Conservation (phyloP, 30 jellyfish, hydroid and myxozoan species). For the Rhopilema esculentum region DNA sequence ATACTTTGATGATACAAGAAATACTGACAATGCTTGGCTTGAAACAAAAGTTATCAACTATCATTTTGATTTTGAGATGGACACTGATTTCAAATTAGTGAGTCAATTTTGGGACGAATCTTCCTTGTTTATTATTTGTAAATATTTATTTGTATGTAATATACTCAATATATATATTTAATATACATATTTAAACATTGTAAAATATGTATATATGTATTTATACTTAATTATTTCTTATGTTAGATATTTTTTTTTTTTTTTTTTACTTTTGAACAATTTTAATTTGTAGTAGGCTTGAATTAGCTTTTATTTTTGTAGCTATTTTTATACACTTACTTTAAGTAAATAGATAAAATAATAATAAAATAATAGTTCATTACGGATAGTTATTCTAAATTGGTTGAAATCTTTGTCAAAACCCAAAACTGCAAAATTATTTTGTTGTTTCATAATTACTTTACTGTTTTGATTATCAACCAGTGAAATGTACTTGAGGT, state of each 20-base stretch:
- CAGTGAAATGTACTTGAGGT: too few species aligned
- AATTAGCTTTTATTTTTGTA: too few species aligned
- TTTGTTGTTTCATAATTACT: too few species aligned
- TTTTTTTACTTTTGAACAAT: neutral
- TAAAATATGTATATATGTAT: neutral
- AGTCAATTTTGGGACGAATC: neutral
- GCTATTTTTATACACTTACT: too few species aligned
- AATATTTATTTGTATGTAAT: neutral
- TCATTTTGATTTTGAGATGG: constrained; percentile 70
- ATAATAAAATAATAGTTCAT: too few species aligned
- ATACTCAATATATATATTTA: neutral
- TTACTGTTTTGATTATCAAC: too few species aligned
- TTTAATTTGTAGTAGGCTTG: neutral
- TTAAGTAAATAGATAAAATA: too few species aligned
- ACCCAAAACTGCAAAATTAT: too few species aligned
- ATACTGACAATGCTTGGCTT: constrained; percentile 84
- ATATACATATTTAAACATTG: neutral
- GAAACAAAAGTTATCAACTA: constrained; percentile 57
- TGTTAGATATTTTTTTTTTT: neutral
- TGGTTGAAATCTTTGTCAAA: too few species aligned
- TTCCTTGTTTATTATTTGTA: neutral
- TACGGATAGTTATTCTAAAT: too few species aligned
- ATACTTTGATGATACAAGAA: constrained; percentile 69
- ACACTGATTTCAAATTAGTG: constrained; percentile 11
- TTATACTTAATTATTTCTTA: too few species aligned